phyloP scores from a whole-genome alignment of 2,888 invertebrate genomes.

The Helicoverpa assulta region DNA sequence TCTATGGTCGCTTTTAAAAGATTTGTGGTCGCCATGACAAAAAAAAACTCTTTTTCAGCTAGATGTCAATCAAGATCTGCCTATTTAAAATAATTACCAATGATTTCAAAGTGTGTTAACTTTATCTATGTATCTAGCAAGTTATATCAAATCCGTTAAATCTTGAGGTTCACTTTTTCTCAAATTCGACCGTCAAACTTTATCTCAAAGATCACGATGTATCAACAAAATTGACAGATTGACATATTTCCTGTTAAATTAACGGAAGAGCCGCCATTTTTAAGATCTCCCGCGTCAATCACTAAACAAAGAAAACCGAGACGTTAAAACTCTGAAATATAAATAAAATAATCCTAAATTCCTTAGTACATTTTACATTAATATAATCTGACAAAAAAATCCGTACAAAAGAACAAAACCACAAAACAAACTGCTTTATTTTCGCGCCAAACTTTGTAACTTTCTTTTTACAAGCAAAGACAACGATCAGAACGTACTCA shows the following conservation, averaged over 20 bases:
- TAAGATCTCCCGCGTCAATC: not conserved
- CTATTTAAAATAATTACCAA: conserved; percentile 4
- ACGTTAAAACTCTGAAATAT: not conserved
- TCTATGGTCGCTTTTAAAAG: conserved; percentile 18
- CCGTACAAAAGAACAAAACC: conserved; percentile 18
- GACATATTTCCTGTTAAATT: conserved; percentile 24
- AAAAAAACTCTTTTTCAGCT: conserved; percentile 2
- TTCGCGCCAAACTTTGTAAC: conserved; percentile 59
- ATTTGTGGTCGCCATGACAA: not conserved
- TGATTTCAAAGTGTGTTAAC: not conserved
- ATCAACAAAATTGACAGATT: conserved; percentile 23
- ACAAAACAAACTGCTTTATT: conserved; percentile 40
- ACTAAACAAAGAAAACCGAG: not conserved
- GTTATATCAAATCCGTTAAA: not conserved
- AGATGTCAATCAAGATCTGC: conserved; percentile 14
- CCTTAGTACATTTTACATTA: conserved; percentile 8
- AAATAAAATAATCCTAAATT: conserved; percentile 3
- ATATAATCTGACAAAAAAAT: conserved; percentile 1
- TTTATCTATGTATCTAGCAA: not conserved
- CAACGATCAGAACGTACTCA: conserved; percentile 62
- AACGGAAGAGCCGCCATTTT: not conserved
- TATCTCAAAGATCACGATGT: conserved; percentile 22
- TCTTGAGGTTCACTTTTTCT: conserved; percentile 4
- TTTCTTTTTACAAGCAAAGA: conserved; percentile 68
- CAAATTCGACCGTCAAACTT: conserved; percentile 24